A percentile compares a stretch with the other conserved stretches of the same genome.
Conservation (phyloP, 1,140 invertebrate genomes). For the Bombus sibiricus region DNA sequence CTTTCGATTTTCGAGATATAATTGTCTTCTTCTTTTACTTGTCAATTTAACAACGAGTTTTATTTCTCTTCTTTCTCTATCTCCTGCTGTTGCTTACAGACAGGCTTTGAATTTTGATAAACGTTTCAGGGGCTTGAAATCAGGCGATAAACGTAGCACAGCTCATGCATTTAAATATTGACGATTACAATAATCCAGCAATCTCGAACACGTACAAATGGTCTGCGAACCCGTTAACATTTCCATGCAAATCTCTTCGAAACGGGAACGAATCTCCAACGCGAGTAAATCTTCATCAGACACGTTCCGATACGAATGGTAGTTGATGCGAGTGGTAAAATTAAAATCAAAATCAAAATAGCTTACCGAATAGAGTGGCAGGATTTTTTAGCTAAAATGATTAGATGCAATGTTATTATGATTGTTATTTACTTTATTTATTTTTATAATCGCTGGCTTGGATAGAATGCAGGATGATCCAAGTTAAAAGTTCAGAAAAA, state of each 20-base stretch:
- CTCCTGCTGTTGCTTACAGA: too few species aligned
- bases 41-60: background rate
- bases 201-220: constrained; percentile 1
- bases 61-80: background rate
- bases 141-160: background rate
- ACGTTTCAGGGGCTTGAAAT: background rate
- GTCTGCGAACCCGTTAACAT: background rate
- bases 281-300: background rate
- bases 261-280: background rate
- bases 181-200: constrained; percentile 6
- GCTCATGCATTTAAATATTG: background rate
- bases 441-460: too few species aligned
- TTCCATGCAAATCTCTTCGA: constrained; percentile 6
- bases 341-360: background rate
- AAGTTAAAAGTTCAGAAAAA: too few species aligned
- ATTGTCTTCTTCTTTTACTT: too few species aligned
- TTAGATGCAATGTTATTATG: background rate
- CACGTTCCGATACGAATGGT: background rate
- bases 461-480: too few species aligned
- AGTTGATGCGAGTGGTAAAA: background rate
- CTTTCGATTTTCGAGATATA: too few species aligned
- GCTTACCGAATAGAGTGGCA: background rate
- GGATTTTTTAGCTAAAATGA: background rate
- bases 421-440: too few species aligned
- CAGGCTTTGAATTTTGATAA: background rate